Evolutionary conservation across 2,888 invertebrate genomes (phyloP), one percentile per base, ranked within the genome.

Genomic region (Slavum lentiscoides): DNA sequence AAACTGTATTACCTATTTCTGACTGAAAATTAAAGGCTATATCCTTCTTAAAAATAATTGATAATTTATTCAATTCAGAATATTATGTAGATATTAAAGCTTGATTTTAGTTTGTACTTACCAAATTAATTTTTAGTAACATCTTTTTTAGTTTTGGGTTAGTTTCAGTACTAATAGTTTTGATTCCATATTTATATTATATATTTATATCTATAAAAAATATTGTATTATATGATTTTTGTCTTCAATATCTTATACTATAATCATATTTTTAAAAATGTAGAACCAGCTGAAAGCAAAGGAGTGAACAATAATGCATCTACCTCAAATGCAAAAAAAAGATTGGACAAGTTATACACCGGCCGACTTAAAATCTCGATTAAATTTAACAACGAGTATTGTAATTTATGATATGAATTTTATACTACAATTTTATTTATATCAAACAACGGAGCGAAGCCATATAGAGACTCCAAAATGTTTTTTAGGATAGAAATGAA

Each of bases 161-260:
- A 55, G 55, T 55, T 55, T 55, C 55, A 15, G 55, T 55, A 55
- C 55, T 55, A 17, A 55, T 55, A 55, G 55, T 55, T 55, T 15
- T 9, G 55, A 55, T 55, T 55, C 15, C 11, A 62, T 62, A 62
- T 21, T 62, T 62, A 30, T 62, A 62, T n/a, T n/a, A n/a, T n/a
- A n/a, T n/a, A n/a, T n/a, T 62, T 21, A 62, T 59, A 59, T 21
- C 59, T 59, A 59, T 59, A 59, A 59, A 59, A 59, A 59, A 59
- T 59, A 59, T n/a, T n/a, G n/a, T 59, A 59, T 59, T 59, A 13
- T 62, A 62, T 62, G 62, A 62, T 62, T 62, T 62, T 62, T 62
- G 62, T 62, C 15, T 62, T 62, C 62, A 62, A 21, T 62, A 21
- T 62, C 4, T 62, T 62, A 62, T 62, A 62, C 21, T 62, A 62